Evolutionary conservation across 2,113 vertebrate species (phyloP), one percentile per base, ranked within the genome.

Genomic region (Oreamnos americanus): DNA sequence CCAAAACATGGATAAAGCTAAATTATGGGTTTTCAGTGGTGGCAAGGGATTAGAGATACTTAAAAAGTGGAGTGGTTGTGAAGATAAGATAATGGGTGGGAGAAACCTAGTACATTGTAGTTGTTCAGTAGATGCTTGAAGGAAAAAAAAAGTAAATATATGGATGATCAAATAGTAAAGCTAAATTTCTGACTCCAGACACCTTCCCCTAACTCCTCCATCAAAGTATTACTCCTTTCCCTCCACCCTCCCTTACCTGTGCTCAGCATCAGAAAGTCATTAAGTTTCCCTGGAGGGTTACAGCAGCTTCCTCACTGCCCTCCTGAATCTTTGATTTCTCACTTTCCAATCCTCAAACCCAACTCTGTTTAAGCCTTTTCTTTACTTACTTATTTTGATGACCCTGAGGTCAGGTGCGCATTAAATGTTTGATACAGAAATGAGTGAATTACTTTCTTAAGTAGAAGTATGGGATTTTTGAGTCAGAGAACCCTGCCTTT

Each of bases 391-490:
- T 91, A 51, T 88, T 92, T 74, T 71, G 19, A 25, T 82, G 4
- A 84, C 23, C 36, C 39, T 94, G 89, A 85, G 39, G 25, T 28
- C n/a, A 71, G 74, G 39, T 76, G 0, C 17, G 51, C 47, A 15
- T 82, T 97, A 91, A 76, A 95, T 76, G 4, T 82, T 82, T 90
- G n/a, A 71, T 39, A 6, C 45, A 82, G 76, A 62, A 87, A 62
- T 89, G 6, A 88, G 17, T 92, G 47, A 85, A 84, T 87, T 90
- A 47, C 62, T 91, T 85, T 97, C 30, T 92, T 94, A 39, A 84
- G 10, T 74, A 57, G 81, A 86, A 83, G 30, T 82, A 28, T 81
- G 71, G 16, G 28, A 57, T 3, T 96, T 94, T 79, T 60, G 28
- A 96, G 19, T 96, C 30, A 79, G 26, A 60, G 17, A 95, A 90